Evolutionary conservation across 2,797 vertebrate genomes (phyloP), one percentile per base, ranked within the genome.

Genomic region (Discoglossus pictus): DNA sequence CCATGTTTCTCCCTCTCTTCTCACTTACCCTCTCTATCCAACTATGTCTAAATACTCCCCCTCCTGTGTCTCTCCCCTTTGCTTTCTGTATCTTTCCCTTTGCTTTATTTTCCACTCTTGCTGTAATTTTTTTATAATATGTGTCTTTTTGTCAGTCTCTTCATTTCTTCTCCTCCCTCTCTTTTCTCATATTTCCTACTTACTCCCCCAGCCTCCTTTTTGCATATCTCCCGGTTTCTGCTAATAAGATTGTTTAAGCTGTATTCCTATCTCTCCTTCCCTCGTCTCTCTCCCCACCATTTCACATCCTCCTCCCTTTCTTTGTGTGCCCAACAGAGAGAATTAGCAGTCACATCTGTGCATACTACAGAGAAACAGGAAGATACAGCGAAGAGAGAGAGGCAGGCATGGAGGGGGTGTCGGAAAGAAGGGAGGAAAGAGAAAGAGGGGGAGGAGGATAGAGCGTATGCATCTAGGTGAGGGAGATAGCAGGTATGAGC

Each of bases 341-440:
- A 62, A 70, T 70, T 70, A 48, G 50, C 48, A 53, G 56, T 60
- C 55, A 52, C 65, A 68, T 60, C 65, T 61, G 65, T 61, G 48
- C 62, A 51, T 62, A 50, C 58, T 62, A 23, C 15, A 61, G 46
- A 16, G 23, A 68, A 61, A 61, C 25, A 21, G 65, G 27, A 68
- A 61, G 65, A 54, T 18, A 56, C 39, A 38, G 17, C 24, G 50
- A 59, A 31, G 34, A 34, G 47, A 38, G 27, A 36, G 23, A 1
- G 9, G 43, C 39, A 61, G 39, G n/a, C 31, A 20, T 25, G 9
- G 50, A 50, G 43, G 52, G 35, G 6, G 21, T 12, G 24, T 25
- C n/a, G 35, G 15, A 12, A 34, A 21, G 21, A 38, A 12, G 27
- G 10, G 47, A 24, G 21, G 27, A n/a, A n/a, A 18, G 7, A 38